Evolutionary conservation across 2,888 invertebrate genomes (phyloP).

Genomic region (Phrixothrix hirtus): DNA sequence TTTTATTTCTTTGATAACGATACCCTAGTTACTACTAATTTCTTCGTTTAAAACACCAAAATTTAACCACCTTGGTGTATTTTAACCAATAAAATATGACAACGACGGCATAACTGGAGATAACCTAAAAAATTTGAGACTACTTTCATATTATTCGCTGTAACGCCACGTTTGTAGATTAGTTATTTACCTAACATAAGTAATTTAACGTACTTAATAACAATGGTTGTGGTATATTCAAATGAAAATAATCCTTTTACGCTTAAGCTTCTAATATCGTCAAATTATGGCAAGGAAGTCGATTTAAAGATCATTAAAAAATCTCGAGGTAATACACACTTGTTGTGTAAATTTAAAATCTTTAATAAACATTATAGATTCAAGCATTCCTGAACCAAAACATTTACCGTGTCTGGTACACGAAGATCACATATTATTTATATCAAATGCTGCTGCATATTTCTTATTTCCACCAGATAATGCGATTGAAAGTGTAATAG

Average conservation of each 20-base stretch:
- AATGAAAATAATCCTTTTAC: conserved; percentile 79
- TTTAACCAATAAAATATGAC: no score
- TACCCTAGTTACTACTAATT: no score
- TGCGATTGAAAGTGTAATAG: conserved; percentile 51
- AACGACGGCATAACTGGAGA: no score
- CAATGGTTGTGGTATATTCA: conserved; percentile 71
- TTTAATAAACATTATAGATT: conserved; percentile 17
- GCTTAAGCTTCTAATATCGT: conserved; percentile 72
- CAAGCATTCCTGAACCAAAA: conserved; percentile 56
- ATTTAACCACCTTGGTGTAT: no score
- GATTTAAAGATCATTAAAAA: conserved; percentile 63
- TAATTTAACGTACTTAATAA: conserved; percentile 12
- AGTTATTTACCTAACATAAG: neutral
- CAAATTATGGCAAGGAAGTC: conserved; percentile 65
- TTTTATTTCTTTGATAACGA: no score
- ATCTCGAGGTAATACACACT: conserved; percentile 62
- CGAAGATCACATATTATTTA: conserved; percentile 67
- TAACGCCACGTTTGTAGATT: neutral
- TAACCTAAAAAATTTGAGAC: neutral
- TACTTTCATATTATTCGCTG: neutral
- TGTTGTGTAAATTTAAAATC: conserved; percentile 16
- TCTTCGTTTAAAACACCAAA: no score
- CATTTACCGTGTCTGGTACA: conserved; percentile 70
- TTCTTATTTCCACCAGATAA: conserved; percentile 60
- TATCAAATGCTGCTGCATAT: conserved; percentile 71